These are phyloP conservation scores for Andrena chrysosceles DNA, from an alignment of 2,888 invertebrate species.

Conservation along the genomic window DNA sequence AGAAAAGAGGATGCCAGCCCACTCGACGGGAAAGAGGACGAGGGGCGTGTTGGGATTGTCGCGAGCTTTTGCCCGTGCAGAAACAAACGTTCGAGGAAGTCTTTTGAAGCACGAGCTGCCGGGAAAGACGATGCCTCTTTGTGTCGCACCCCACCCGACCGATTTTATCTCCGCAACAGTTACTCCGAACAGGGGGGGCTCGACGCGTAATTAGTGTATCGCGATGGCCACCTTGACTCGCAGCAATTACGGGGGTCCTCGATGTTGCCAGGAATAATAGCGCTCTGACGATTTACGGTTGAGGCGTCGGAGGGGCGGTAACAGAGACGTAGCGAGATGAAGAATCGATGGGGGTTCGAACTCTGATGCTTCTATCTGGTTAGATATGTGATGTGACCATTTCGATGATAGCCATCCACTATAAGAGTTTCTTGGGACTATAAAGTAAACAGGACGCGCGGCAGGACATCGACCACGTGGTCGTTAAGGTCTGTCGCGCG, in stretches of 20 bases:
- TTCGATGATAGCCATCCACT: background rate
- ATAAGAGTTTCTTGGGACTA: slow-evolving; percentile 10
- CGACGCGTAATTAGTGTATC: slow-evolving; percentile 45
- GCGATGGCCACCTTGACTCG: slow-evolving; percentile 46
- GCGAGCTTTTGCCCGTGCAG: slow-evolving; percentile 4
- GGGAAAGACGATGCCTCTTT: slow-evolving; percentile 37
- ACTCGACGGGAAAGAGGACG: slow-evolving; percentile 28
- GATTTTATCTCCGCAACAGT: slow-evolving; percentile 53
- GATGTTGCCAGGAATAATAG: slow-evolving; percentile 16
- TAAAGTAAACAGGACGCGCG: slow-evolving; percentile 45
- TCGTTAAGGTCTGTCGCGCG: slow-evolving; percentile 38
- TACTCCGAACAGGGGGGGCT: slow-evolving; percentile 11
- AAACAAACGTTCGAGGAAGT: slow-evolving; percentile 52
- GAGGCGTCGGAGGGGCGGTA: background rate
- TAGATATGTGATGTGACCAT: no score
- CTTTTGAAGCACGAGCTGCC: slow-evolving; percentile 36
- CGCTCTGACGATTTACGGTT: slow-evolving; percentile 1
- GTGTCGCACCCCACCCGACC: slow-evolving; percentile 24
- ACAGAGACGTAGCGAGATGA: no score
- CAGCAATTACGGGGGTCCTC: slow-evolving; percentile 32
- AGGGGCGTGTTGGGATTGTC: slow-evolving; percentile 39
- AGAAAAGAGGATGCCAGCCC: slow-evolving; percentile 17
- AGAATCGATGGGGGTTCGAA: background rate
- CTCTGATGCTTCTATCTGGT: background rate
- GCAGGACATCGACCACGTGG: slow-evolving; percentile 36